Percentiles rank a stretch among this genome's conserved stretches.
Conservation (phyloP, 2,888 invertebrate species). For the Caenorhabditis plicata region DNA sequence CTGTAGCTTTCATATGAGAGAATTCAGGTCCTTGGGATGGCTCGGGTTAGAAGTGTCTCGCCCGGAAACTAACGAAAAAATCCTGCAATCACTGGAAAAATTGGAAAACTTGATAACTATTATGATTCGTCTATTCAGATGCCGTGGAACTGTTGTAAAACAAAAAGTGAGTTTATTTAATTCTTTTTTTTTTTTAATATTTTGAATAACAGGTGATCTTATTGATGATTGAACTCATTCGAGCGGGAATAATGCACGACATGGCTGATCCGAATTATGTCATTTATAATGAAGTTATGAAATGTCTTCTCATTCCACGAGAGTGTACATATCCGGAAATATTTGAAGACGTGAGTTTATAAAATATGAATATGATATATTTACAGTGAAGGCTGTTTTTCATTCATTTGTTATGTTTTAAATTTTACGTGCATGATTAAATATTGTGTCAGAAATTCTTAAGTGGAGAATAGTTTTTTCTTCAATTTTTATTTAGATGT, state of each 20-base stretch:
- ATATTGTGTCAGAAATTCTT: too few species aligned
- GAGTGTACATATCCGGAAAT: conserved; percentile 11
- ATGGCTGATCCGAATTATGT: conserved; percentile 1
- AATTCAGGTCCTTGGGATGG: too few species aligned
- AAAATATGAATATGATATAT: not conserved
- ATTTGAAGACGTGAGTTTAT: conserved; percentile 7
- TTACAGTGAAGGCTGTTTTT: not conserved
- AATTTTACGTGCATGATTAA: too few species aligned
- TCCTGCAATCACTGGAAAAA: not conserved
- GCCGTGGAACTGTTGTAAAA: conserved; percentile 9
- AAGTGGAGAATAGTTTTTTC: not conserved
- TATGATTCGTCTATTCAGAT: conserved; percentile 7
- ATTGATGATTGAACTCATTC: not conserved
- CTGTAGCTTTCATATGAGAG: too few species aligned
- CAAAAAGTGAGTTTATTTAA: conserved; percentile 8
- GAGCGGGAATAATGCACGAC: not conserved
- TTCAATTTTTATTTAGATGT: conserved; percentile 1
- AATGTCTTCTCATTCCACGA: conserved; percentile 4
- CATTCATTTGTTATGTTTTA: not conserved
- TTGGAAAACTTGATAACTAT: not conserved
- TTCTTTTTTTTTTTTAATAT: not conserved
- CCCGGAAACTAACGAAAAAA: not conserved
- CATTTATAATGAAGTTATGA: not conserved
- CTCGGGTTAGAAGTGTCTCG: not conserved
- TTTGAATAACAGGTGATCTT: not conserved